Percentiles rank a stretch among this genome's conserved stretches.
Evolutionary conservation across 2,888 invertebrate genomes (phyloP).

Genomic region (Griposia aprilina): DNA sequence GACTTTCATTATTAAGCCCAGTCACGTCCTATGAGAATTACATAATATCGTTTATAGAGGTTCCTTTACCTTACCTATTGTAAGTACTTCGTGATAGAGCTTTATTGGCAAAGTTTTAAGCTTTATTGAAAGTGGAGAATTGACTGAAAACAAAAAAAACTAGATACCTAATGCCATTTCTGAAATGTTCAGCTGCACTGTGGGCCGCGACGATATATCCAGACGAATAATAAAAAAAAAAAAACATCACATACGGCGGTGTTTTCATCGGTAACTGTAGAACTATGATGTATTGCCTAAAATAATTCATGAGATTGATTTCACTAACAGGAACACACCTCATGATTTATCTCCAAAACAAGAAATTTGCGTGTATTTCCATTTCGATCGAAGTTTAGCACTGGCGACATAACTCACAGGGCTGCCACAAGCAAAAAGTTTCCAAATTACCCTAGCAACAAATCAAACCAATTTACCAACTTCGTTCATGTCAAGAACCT

Average conservation of each 20-base stretch:
- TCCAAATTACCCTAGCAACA: conserved; percentile 1
- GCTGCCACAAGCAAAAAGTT: not conserved
- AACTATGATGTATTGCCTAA: not conserved
- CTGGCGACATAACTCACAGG: not conserved
- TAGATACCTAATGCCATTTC: not conserved
- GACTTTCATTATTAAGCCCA: conserved; percentile 48
- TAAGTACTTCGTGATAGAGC: not conserved
- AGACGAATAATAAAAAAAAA: not conserved
- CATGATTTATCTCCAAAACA: not conserved
- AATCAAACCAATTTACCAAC: conserved; percentile 21
- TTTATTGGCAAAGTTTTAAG: conserved; percentile 1
- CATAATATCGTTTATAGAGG: conserved; percentile 17
- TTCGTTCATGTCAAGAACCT: conserved; percentile 25
- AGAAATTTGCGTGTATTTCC: not conserved
- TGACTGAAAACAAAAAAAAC: not conserved
- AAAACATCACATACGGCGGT: too few relatives aligned
- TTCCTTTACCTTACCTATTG: conserved; percentile 14
- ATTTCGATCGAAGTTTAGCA: conserved; percentile 6
- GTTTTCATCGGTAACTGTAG: not conserved
- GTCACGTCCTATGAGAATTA: conserved; percentile 53
- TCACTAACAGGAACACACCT: conserved; percentile 1
- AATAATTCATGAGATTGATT: not conserved
- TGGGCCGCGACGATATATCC: not conserved
- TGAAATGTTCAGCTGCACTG: not conserved
- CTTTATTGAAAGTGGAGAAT: not conserved